These are phyloP conservation scores for Odontophorus gujanensis DNA, from an alignment of 2,113 vertebrate genomes.

Conservation along the genomic window DNA sequence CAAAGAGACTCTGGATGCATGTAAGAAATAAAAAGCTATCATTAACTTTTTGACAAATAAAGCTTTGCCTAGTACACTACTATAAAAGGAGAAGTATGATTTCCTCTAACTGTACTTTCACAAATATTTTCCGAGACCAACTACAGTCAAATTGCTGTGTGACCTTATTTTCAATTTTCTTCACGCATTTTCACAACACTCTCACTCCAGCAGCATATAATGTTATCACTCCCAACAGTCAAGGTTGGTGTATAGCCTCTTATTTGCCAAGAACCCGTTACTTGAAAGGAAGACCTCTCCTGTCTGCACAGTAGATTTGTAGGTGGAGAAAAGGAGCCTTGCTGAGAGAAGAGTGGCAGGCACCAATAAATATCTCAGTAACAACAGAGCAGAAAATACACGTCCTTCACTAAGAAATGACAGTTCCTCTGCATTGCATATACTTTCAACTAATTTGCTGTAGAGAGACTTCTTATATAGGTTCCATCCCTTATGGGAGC, in stretches of 20 bases:
- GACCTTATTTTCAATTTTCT: not conserved
- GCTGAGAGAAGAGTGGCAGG: not conserved
- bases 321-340: not conserved
- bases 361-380: not conserved
- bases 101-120: not conserved
- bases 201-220: constrained; percentile 15
- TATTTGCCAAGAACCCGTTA: not conserved
- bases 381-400: not conserved
- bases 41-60: not conserved
- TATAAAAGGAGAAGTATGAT: not conserved
- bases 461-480: not conserved
- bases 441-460: not conserved
- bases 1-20: not conserved
- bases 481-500: not conserved
- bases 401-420: not conserved
- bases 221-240: constrained; percentile 7
- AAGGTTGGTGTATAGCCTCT: constrained; percentile 10
- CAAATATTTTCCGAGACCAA: constrained; percentile 17
- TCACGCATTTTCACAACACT: not conserved
- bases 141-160: not conserved
- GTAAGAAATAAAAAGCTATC: not conserved
- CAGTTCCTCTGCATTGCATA: not conserved
- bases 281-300: constrained; percentile 30
- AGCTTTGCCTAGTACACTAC: not conserved
- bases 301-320: not conserved